Conservation (phyloP, 2,888 invertebrate genomes). For the Clivina fossor region DNA sequence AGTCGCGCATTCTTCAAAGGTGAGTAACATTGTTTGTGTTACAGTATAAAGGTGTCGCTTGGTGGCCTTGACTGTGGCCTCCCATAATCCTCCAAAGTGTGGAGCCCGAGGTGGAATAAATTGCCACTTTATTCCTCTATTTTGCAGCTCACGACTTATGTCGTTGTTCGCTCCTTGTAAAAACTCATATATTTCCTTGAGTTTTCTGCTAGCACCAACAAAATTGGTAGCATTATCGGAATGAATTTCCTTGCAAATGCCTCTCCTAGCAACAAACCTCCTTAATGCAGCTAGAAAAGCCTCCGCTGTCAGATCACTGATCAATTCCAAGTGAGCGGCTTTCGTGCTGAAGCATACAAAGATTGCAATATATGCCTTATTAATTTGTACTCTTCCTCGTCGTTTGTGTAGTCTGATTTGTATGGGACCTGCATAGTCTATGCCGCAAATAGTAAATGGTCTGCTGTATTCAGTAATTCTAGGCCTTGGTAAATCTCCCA, state of each 20-base stretch:
- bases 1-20: conserved; percentile 8
- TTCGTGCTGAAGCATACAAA: conserved; percentile 3
- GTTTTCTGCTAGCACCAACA: conserved; percentile 29
- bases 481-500: conserved; percentile 5
- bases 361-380: background rate
- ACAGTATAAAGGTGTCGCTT: conserved; percentile 33
- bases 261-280: conserved; percentile 33
- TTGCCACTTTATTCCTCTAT: conserved; percentile 28
- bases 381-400: conserved; percentile 1
- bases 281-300: conserved; percentile 33
- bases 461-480: conserved; percentile 1
- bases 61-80: conserved; percentile 14
- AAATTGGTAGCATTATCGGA: conserved; percentile 19
- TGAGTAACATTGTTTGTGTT: conserved; percentile 7
- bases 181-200: conserved; percentile 29
- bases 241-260: conserved; percentile 11
- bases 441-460: conserved; percentile 3
- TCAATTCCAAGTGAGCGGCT: background rate
- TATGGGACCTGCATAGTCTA: conserved; percentile 2
- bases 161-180: conserved; percentile 19
- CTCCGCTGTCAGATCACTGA: conserved; percentile 35
- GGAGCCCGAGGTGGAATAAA: conserved; percentile 36
- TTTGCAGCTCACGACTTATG: conserved; percentile 12
- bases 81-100: conserved; percentile 32
- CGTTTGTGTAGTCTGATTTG: conserved; percentile 1